Evolutionary conservation across 2,113 vertebrate genomes (phyloP).

Genomic region (Nematolebias whitei): DNA sequence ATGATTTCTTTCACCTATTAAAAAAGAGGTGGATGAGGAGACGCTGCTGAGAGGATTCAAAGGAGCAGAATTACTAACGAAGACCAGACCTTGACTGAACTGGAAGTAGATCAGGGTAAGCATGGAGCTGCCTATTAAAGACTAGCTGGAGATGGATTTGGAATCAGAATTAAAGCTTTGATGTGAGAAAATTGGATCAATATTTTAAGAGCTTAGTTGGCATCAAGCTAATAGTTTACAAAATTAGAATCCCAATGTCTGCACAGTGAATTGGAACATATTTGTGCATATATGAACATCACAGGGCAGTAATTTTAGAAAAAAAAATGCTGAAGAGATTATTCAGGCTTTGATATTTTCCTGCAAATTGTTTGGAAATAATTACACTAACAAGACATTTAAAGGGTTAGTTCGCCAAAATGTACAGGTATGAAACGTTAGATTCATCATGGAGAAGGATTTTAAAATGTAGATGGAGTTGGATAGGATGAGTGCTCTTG

Average conservation of each 20-base stretch:
- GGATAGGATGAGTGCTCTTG: too few relatives aligned
- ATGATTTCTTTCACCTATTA: constrained; percentile 45
- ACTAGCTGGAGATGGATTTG: constrained; percentile 34
- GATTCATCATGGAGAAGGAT: neutral
- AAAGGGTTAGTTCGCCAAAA: neutral
- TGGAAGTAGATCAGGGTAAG: constrained; percentile 24
- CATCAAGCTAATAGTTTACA: constrained; percentile 20
- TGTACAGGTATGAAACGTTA: neutral
- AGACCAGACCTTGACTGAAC: constrained; percentile 14
- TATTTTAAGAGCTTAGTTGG: constrained; percentile 38
- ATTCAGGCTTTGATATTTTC: constrained; percentile 13
- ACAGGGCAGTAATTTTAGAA: neutral
- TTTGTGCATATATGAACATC: neutral
- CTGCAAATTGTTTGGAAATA: neutral
- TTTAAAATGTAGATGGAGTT: too few relatives aligned
- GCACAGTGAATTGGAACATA: constrained; percentile 4
- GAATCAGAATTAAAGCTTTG: constrained; percentile 24
- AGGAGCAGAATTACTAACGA: constrained; percentile 38
- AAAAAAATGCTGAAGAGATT: neutral
- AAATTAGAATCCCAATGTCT: neutral
- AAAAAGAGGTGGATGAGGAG: constrained; percentile 18
- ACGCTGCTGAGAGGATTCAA: constrained; percentile 26
- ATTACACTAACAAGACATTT: neutral
- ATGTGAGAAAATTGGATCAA: constrained; percentile 44
- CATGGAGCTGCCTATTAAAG: constrained; percentile 27